Base-by-base conservation (phyloP, 2,888 invertebrate species). In the Schrankia costaestrigalis region DNA sequence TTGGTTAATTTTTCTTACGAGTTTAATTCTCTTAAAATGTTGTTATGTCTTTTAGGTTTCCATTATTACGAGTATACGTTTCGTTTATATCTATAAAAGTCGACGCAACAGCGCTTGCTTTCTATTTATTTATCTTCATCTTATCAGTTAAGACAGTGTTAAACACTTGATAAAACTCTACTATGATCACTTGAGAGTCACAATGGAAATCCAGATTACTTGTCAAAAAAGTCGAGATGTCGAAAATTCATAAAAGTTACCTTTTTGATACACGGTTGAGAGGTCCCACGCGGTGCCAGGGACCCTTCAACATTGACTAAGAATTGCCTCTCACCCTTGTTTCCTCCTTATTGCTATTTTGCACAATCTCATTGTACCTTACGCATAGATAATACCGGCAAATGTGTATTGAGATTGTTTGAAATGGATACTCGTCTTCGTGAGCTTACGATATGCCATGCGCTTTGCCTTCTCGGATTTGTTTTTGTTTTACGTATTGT, bases 181-280 rank as follows among this genome's bases (percentile, higher is more conserved):
- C n/a, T n/a, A n/a, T n/a, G n/a, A n/a, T 56, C 52, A 51, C 53
- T 56, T 35, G 30, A 55, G 53, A 46, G 49, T 55, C 65, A 68
- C 75, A 79, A 78, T 71, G 68, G 55, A 60, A 68, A 65, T 54
- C 63, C 59, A 71, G 74, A 78, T 80, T 78, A 79, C 71, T 79
- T 67, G 71, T 65, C 76, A 74, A 77, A 78, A 74, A 72, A 68
- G 74, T 72, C 64, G 69, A 72, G 70, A 71, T 71, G 64, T 71
- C 60, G 60, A 73, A n/a, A 78, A 79, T 75, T 72, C 68, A 65
- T 72, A 71, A 70, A 71, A 71, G 58, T 71, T 69, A 70, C 68
- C 69, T 71, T 72, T 70, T 68, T 64, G 67, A 69, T 71, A 66
- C 58, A 49, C 39, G 46, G 50, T 56, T 33, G 43, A 56, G 59